Evolutionary conservation across 2,113 vertebrate species (phyloP), one percentile per base, ranked within the genome.

Genomic region (Hyperopisus bebe): DNA sequence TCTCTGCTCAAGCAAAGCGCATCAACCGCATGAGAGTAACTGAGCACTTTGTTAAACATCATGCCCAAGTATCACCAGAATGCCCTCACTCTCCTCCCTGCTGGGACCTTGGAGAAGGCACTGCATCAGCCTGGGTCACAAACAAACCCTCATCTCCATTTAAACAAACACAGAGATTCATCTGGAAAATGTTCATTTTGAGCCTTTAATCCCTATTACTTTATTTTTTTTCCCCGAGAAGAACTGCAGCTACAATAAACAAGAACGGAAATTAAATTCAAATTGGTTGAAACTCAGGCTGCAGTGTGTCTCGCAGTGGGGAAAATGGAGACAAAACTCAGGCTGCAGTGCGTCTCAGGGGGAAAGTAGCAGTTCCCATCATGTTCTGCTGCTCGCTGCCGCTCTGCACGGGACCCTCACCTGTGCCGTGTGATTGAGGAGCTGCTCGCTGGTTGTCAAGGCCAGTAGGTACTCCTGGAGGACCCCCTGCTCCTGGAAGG

Each of bases 401-500:
- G 11, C 82, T 42, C 44, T 47, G 9, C 1, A 58, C 11, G 35
- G 6, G 53, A 6, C 21, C 10, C 80, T 94, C 97, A 99, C 98
- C 98, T 98, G 97, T 48, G 97, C 95, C 5, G 97, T 97, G 93
- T 96, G 98, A 91, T 94, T 95, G 91, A 97, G 94, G 91, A 99
- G 97, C 94, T 98, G 97, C 94, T 98, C 98, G 48, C 98, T 97
- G 0, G 97, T 98, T 91, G 97, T 99, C 95, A 99, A 96, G 93
- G 97, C 97, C 91, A 98, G 94, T 93, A 99, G 95, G 94, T 99
- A 99, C 74, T 98, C 97, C 94, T 98, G 97, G 58, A 98, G 96
- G 93, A 97, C 92, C 80, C 97, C 97, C 48, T 97, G 97, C 90
- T 98, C 96, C 98, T 99, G 95, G 0, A 91, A 91, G 88, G 94